Evolutionary conservation across 2,888 invertebrate genomes (phyloP).

Genomic region (Xestia rhomboidea): DNA sequence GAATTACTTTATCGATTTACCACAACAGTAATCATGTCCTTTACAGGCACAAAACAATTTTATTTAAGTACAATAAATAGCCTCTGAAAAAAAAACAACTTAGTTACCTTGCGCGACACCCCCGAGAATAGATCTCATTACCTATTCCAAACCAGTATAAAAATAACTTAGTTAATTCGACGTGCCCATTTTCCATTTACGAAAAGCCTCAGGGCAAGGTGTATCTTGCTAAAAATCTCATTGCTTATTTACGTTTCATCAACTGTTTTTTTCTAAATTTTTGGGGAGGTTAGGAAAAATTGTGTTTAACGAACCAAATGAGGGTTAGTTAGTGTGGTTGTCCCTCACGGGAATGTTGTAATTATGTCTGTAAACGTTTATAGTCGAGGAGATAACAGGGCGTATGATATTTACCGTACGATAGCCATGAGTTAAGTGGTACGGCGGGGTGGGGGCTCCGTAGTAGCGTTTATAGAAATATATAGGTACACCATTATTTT

Average conservation of each 20-base stretch:
- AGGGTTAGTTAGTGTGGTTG: slow-evolving; percentile 55
- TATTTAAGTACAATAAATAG: slow-evolving; percentile 4
- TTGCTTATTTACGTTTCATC: slow-evolving; percentile 66
- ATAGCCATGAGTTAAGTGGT: slow-evolving; percentile 73
- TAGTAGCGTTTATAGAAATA: slow-evolving; percentile 26
- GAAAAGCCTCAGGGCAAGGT: slow-evolving; percentile 37
- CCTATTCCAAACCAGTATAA: slow-evolving; percentile 48
- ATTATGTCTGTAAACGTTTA: slow-evolving; percentile 74
- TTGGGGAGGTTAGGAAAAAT: slow-evolving; percentile 47
- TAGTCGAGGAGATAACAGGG: slow-evolving; percentile 69
- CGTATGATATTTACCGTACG: slow-evolving; percentile 76
- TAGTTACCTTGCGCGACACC: slow-evolving; percentile 20
- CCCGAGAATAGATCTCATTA: slow-evolving; percentile 41
- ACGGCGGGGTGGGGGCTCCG: slow-evolving; percentile 45
- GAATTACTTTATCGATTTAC: not conserved
- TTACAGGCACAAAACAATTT: not conserved
- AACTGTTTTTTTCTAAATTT: slow-evolving; percentile 54
- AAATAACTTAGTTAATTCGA: slow-evolving; percentile 56
- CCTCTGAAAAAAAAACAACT: slow-evolving; percentile 2
- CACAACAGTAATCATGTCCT: not conserved
- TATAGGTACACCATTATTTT: no score
- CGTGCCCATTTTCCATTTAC: slow-evolving; percentile 57
- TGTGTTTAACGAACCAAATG: slow-evolving; percentile 60
- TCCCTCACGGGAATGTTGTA: slow-evolving; percentile 63
- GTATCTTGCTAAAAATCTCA: slow-evolving; percentile 62